Base-by-base conservation (phyloP, 2,888 invertebrate genomes). In the Drosophila testacea region DNA sequence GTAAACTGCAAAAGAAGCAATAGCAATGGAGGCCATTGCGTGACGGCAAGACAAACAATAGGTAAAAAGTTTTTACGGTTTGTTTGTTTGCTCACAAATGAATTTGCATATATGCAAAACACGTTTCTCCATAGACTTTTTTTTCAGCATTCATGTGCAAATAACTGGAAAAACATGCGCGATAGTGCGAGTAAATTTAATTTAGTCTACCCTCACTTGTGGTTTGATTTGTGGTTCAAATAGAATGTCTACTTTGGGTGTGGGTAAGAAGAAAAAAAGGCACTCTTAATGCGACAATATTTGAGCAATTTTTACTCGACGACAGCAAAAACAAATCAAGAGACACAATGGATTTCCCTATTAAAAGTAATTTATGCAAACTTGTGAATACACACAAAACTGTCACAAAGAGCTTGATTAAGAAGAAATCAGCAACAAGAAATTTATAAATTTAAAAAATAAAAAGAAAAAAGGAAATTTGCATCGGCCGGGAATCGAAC, bases 401-500 rank as follows among this genome's bases (percentile, higher is more conserved):
- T 42, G 32, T 39, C 30, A 48, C 48, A 70, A 83, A 74, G 50
- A 36, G 59, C 56, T 54, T 54, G 54, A 73, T 64, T 69, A 63
- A 47, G 57, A 64, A 73, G 48, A 30, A 30, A 30, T 4, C 30
- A 30, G n/a, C 34, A 46, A 44, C 28, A 54, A 48, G 13, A 59
- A 41, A 16, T 6, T 30, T 32, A 32, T 6, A 7, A 32, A 32
- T 32, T 38, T n/a, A 16, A 9, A 59, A 7, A 28, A 6, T 13
- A 2, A 36, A 38, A 4, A 36, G 13, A 48, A 66, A 73, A 71
- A 68, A 57, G 0, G 0, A 2, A 6, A 0, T 9, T 28, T 85
- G 85, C 85, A 85, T 85, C 85, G 86, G 86, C 86, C 89, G 89
- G 89, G 86, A 86, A 86, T 86, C 86, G 86, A 86, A 89, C 86